phyloP scores from a whole-genome alignment of 1,140 invertebrate genomes.

The Psix sp. region DNA sequence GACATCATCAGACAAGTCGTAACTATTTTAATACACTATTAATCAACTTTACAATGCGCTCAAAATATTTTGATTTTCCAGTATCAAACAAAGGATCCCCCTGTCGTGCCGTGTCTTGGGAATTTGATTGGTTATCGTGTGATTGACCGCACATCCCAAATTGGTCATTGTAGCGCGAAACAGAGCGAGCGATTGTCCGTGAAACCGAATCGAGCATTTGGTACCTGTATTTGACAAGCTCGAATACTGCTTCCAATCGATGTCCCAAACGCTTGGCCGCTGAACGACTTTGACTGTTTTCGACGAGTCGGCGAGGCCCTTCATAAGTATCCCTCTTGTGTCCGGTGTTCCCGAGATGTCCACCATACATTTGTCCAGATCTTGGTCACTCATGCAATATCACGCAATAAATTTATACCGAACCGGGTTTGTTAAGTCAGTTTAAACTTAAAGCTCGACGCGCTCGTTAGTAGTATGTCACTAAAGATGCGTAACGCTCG shows the following conservation, averaged over 20 bases:
- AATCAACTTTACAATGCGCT: too few species aligned
- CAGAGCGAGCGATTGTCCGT: background rate
- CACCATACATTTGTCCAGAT: constrained; percentile 8
- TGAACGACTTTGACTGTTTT: constrained; percentile 62
- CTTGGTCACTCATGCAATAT: constrained; percentile 16
- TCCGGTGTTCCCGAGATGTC: constrained; percentile 17
- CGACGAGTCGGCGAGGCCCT: constrained; percentile 62
- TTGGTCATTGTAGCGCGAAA: background rate
- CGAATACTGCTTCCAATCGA: constrained; percentile 69
- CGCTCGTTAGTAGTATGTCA: constrained; percentile 47
- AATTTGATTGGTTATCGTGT: too few species aligned
- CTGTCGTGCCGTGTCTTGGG: too few species aligned
- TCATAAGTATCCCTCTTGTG: constrained; percentile 69
- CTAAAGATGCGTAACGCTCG: constrained; percentile 55
- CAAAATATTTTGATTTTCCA: too few species aligned
- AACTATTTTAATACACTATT: too few species aligned
- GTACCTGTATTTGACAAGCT: constrained; percentile 61
- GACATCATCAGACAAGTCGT: too few species aligned
- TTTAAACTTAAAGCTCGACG: background rate
- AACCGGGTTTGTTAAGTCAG: background rate
- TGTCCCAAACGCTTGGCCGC: constrained; percentile 71
- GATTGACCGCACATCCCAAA: background rate
- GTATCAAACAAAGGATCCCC: too few species aligned
- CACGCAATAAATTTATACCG: constrained; percentile 3
- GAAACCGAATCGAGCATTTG: background rate